phyloP scores from a whole-genome alignment of 1,140 invertebrate genomes.

The Oncopodura yosiiana region DNA sequence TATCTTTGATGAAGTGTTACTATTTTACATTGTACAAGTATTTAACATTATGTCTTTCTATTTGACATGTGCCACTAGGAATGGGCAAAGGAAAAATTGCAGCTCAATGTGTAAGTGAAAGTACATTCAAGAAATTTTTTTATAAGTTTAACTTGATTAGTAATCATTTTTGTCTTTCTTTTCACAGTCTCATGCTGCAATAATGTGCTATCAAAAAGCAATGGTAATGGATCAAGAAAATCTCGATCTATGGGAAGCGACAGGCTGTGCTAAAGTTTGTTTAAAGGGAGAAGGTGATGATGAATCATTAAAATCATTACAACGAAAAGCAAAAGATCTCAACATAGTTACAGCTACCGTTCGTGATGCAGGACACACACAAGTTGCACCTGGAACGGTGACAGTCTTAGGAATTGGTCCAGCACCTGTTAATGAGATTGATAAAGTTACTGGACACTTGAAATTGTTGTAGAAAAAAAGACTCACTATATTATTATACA shows the following conservation, averaged over 20 bases:
- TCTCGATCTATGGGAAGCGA: constrained; percentile 61
- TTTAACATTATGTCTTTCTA: too few relatives aligned
- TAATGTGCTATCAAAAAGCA: constrained; percentile 63
- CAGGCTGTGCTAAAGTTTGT: constrained; percentile 45
- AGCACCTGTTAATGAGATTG: constrained; percentile 59
- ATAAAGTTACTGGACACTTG: constrained; percentile 76
- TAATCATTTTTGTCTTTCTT: constrained; percentile 48
- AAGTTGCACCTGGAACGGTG: constrained; percentile 63
- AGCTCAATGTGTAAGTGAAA: constrained; percentile 56
- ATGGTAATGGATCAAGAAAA: constrained; percentile 50
- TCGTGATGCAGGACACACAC: constrained; percentile 76
- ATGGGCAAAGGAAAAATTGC: constrained; percentile 93
- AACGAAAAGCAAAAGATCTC: constrained; percentile 53
- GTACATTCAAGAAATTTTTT: not conserved
- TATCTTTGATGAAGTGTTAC: too few relatives aligned
- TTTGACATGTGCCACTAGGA: too few relatives aligned
- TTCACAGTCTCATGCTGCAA: constrained; percentile 78
- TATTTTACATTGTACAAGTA: too few relatives aligned
- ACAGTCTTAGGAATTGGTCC: constrained; percentile 89
- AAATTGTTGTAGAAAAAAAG: constrained; percentile 62
- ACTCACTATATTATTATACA: too few relatives aligned
- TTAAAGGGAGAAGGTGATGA: constrained; percentile 44
- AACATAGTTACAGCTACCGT: constrained; percentile 64
- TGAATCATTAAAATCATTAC: constrained; percentile 53
- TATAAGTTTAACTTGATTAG: not conserved